Conservation (phyloP, 1,140 invertebrate genomes). For the Drosophila hydei region DNA sequence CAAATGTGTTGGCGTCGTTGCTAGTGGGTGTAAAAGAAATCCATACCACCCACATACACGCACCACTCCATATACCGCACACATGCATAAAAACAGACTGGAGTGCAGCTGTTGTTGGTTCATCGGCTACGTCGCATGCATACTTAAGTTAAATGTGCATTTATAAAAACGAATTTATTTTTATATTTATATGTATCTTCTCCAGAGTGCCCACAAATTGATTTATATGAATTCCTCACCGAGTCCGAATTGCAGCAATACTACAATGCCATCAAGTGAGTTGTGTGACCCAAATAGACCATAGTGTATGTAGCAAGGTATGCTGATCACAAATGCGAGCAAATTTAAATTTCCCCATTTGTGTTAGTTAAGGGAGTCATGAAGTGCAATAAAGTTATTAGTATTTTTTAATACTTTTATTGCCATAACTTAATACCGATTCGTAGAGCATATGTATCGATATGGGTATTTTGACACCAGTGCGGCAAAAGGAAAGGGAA, state of each 20-base stretch:
- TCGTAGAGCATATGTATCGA: conserved; percentile 1
- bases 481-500: neutral
- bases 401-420: conserved; percentile 11
- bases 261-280: conserved; percentile 88
- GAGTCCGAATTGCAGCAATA: conserved; percentile 96
- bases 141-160: conserved; percentile 52
- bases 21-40: conserved; percentile 38
- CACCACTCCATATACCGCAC: conserved; percentile 2
- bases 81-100: conserved; percentile 5
- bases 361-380: neutral
- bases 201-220: conserved; percentile 85
- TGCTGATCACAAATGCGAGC: conserved; percentile 22
- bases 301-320: neutral
- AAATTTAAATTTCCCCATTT: neutral
- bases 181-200: conserved; percentile 56
- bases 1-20: conserved; percentile 39
- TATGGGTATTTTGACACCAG: neutral
- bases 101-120: conserved; percentile 45
- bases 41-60: conserved; percentile 34
- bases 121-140: conserved; percentile 33
- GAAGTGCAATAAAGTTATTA: neutral
- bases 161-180: conserved; percentile 55
- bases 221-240: conserved; percentile 94
- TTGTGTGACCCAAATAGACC: conserved; percentile 54
- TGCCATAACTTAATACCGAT: conserved; percentile 11